These are phyloP conservation scores for Sciurus carolinensis DNA, from an alignment of 2,797 vertebrate species.

Conservation along the genomic window DNA sequence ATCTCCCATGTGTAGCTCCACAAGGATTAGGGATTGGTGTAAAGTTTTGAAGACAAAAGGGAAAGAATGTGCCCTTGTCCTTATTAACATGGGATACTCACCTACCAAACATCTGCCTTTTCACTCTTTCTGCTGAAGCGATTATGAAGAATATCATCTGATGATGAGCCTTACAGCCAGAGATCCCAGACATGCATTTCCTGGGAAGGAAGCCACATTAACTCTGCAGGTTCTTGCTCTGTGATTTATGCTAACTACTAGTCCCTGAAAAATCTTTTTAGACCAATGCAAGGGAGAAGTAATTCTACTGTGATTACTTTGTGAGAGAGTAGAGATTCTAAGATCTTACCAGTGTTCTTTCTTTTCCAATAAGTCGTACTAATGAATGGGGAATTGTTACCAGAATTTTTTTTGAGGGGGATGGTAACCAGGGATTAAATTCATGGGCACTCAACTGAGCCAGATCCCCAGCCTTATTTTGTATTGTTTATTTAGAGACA, in stretches of 20 bases:
- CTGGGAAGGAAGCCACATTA: constrained; percentile 1
- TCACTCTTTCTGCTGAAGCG: not conserved
- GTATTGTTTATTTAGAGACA: too few species aligned
- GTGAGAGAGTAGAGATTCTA: constrained; percentile 61
- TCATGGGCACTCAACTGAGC: too few species aligned
- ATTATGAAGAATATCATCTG: not conserved
- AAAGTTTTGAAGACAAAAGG: not conserved
- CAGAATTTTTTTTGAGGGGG: too few species aligned
- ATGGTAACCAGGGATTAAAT: too few species aligned
- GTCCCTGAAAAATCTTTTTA: constrained; percentile 72
- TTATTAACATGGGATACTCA: not conserved
- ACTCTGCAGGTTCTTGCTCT: constrained; percentile 59
- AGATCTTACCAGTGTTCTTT: constrained; percentile 2
- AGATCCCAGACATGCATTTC: constrained; percentile 18
- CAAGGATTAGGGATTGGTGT: not conserved
- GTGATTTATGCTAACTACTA: constrained; percentile 78
- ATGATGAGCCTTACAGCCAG: not conserved
- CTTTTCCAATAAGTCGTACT: constrained; percentile 72
- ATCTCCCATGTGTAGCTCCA: not conserved
- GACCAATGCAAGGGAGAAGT: constrained; percentile 59
- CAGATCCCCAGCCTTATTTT: too few species aligned
- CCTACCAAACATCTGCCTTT: not conserved
- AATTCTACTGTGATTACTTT: constrained; percentile 73
- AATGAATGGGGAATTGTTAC: constrained; percentile 47
- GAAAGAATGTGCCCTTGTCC: not conserved